Evolutionary conservation across 2,888 invertebrate species (phyloP).

Genomic region (Unio pictorum): DNA sequence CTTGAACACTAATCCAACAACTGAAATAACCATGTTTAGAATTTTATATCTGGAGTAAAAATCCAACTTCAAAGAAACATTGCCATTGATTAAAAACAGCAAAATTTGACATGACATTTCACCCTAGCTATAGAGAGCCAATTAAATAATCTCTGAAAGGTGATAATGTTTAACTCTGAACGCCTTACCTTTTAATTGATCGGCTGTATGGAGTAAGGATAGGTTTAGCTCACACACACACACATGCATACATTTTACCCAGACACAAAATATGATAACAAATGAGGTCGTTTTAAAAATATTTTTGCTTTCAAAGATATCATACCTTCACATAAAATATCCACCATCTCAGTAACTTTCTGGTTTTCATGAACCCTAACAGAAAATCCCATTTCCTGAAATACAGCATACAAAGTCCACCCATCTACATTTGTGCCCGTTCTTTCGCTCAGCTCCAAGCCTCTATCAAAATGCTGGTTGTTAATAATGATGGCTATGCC

Average conservation of each 20-base stretch:
- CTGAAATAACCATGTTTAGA: too few species aligned
- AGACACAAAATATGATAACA: not conserved
- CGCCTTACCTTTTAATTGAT: too few species aligned
- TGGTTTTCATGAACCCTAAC: conserved; percentile 80
- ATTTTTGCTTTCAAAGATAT: not conserved
- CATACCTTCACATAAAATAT: conserved; percentile 78
- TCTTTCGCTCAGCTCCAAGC: conserved; percentile 63
- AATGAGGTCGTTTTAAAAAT: not conserved
- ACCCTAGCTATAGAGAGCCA: too few species aligned
- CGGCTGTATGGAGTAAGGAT: too few species aligned
- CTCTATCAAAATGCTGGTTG: conserved; percentile 83
- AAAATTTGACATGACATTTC: too few species aligned
- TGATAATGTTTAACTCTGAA: too few species aligned
- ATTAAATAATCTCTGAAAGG: too few species aligned
- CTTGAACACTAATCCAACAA: too few species aligned
- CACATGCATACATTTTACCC: not conserved
- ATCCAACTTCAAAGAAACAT: too few species aligned
- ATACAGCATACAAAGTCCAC: conserved; percentile 78
- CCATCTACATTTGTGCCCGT: conserved; percentile 91
- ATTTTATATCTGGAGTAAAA: too few species aligned
- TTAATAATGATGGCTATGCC: conserved; percentile 92
- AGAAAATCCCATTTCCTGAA: conserved; percentile 78
- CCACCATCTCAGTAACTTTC: conserved; percentile 79
- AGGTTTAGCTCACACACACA: too few species aligned
- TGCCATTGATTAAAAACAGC: too few species aligned